Evolutionary conservation across 1,140 invertebrate species (phyloP).

Genomic region (Streblospio benedicti): DNA sequence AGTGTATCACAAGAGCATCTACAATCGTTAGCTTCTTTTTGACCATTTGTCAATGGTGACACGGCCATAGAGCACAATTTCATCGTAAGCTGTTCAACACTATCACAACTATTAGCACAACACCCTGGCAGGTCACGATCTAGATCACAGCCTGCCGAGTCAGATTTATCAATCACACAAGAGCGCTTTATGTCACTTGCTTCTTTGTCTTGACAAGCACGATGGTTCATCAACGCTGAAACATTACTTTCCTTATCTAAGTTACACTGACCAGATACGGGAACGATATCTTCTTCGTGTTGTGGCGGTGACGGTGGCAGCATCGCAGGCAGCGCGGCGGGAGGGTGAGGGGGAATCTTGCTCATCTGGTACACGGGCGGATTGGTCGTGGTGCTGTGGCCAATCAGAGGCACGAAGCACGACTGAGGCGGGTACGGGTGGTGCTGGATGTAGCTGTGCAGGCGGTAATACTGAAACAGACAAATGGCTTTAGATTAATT

Average conservation of each 20-base stretch:
- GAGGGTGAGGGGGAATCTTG: too few relatives aligned
- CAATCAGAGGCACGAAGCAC: too few relatives aligned
- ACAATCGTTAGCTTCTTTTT: too few relatives aligned
- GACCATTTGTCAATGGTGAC: too few relatives aligned
- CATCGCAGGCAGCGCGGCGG: neutral
- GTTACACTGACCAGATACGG: neutral
- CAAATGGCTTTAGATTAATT: too few relatives aligned
- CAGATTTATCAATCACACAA: neutral
- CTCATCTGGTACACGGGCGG: neutral
- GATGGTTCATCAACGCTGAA: neutral
- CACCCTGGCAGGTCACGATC: neutral
- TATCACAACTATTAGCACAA: neutral
- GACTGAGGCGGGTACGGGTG: neutral
- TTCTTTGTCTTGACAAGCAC: neutral
- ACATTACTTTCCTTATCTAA: neutral
- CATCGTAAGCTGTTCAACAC: neutral
- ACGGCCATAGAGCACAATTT: too few relatives aligned
- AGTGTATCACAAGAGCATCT: too few relatives aligned
- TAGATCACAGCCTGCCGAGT: neutral
- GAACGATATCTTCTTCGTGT: neutral
- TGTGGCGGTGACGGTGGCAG: neutral
- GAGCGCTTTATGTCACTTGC: too few relatives aligned
- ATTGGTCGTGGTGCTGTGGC: neutral
- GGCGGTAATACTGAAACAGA: constrained; percentile 7
- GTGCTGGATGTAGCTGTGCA: neutral